phyloP scores from a whole-genome alignment of 2,113 vertebrate genomes.

The Ailurus styani region DNA sequence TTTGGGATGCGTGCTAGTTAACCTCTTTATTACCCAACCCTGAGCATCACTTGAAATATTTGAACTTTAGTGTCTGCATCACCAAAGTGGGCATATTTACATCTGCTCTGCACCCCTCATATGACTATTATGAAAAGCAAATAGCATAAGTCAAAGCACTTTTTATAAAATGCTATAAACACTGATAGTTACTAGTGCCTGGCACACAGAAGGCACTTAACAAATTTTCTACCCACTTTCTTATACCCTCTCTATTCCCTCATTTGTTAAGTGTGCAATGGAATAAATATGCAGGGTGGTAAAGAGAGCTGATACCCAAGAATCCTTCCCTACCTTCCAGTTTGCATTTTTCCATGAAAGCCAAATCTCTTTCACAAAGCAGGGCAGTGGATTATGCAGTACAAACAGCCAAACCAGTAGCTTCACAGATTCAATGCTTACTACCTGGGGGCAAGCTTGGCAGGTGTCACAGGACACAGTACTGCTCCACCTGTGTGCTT shows the following conservation, averaged over 20 bases:
- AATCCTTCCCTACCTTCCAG: not conserved
- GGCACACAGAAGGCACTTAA: not conserved
- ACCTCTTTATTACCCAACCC: not conserved
- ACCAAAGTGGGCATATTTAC: not conserved
- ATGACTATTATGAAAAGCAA: not conserved
- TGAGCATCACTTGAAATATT: not conserved
- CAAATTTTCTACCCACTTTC: not conserved
- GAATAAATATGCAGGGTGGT: not conserved
- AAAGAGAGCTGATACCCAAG: not conserved
- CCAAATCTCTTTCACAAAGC: not conserved
- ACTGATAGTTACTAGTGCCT: not conserved
- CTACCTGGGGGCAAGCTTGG: no score
- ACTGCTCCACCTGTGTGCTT: not conserved
- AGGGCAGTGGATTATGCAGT: not conserved
- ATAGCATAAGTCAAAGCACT: not conserved
- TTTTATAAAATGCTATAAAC: not conserved
- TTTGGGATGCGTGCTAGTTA: no score
- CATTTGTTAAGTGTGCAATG: not conserved
- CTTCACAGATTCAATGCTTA: not conserved
- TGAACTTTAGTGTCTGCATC: not conserved
- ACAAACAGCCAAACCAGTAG: not conserved
- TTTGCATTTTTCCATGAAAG: not conserved
- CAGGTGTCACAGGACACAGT: rapidly evolving
- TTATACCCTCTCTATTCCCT: not conserved
- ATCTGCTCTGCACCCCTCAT: not conserved